Evolutionary conservation across 2,888 invertebrate genomes (phyloP), one percentile per base, ranked within the genome.

Genomic region (Agapostemon virescens): DNA sequence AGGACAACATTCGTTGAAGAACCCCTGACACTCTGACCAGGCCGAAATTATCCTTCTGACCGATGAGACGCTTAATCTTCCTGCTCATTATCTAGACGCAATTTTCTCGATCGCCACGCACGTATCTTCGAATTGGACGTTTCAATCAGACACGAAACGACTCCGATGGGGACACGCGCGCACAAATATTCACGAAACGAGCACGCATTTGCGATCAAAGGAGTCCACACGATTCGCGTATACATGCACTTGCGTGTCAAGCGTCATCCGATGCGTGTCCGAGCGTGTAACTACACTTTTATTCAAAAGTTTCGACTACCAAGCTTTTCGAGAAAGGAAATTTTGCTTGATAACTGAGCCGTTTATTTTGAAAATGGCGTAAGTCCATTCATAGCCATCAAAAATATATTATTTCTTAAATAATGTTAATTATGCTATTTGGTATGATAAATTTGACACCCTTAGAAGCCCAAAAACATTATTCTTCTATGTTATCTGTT

Each of bases 71-170:
- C 36, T 45, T 26, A 26, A 58, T 68, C 45, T 9, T 30, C 23
- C n/a, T 20, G 5, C 3, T 69, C 42, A 17, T 69, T 33, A 23
- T 38, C 38, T 11, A 13, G 38, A 38, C 45, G 11, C 20, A 20
- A 11, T 52, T 71, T 63, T 33, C 36, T 45, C 49, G 4, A 38
- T 77, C 55, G 63, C 74, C 64, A 30, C 72, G 58, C 66, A 69
- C 66, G 55, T 69, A 64, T 68, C 30, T 52, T 42, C 68, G 68
- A 45, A 68, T 72, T 68, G 63, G 69, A 81, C 68, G 81, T 75
- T 82, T 82, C 81, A 81, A 82, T 82, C 71, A 45, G 17, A 11
- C 33, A 6, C 5, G 26, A 42, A 45, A 17, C 30, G 23, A 6
- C 23, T 26, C 45, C 20, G 52, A 9, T 3, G 26, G 0, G 67